Evolutionary conservation across 2,797 vertebrate genomes (phyloP).

Genomic region (Labroides dimidiatus): DNA sequence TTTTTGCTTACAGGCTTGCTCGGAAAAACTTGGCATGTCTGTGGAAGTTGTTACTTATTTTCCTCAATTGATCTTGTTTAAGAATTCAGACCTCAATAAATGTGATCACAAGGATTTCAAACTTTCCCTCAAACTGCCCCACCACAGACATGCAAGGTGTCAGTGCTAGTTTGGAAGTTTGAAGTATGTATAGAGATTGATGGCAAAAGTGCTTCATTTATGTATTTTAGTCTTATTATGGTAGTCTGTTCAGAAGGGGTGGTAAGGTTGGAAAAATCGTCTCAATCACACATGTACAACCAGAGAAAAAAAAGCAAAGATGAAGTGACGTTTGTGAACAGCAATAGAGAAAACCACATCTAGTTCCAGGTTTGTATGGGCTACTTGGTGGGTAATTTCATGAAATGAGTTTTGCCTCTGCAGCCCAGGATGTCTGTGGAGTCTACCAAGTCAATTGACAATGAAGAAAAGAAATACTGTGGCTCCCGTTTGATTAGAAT

Average conservation of each 20-base stretch:
- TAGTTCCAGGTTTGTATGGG: constrained; percentile 65
- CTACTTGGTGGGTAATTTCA: constrained; percentile 63
- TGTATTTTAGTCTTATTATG: constrained; percentile 73
- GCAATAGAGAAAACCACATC: constrained; percentile 76
- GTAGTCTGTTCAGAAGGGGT: constrained; percentile 58
- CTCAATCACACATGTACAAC: constrained; percentile 73
- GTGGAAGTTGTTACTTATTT: constrained; percentile 19
- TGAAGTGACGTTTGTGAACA: constrained; percentile 70
- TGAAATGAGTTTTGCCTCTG: constrained; percentile 50
- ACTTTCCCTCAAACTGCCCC: constrained; percentile 50
- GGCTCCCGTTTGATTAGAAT: constrained; percentile 56
- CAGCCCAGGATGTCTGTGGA: constrained; percentile 55
- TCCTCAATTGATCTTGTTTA: constrained; percentile 52
- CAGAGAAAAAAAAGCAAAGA: constrained; percentile 49
- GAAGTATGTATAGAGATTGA: constrained; percentile 69
- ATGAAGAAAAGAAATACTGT: constrained; percentile 48
- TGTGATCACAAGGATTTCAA: constrained; percentile 45
- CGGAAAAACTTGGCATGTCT: neutral
- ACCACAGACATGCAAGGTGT: constrained; percentile 68
- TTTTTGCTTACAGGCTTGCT: constrained; percentile 23
- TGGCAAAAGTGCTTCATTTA: constrained; percentile 79
- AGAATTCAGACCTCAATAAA: constrained; percentile 25
- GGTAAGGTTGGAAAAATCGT: constrained; percentile 81
- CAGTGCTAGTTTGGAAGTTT: constrained; percentile 70
- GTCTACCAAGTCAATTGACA: constrained; percentile 57